Conservation (phyloP, 2,797 vertebrate genomes). For the Neopelma chrysocephalum region DNA sequence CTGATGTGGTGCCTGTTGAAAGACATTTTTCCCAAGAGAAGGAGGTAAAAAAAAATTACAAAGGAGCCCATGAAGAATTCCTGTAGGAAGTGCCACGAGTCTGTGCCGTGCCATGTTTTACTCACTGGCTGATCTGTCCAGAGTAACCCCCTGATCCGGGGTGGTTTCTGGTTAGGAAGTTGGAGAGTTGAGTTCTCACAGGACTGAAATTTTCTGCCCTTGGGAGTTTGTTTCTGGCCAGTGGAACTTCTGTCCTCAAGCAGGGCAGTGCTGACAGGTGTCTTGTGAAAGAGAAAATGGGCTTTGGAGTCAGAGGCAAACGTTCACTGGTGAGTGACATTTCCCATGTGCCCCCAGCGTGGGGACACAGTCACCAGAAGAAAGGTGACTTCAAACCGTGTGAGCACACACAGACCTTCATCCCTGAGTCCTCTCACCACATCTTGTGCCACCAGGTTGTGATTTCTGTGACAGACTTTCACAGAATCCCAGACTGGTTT, state of each 20-base stretch:
- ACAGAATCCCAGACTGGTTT: not conserved
- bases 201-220: not conserved
- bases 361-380: not conserved
- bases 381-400: not conserved
- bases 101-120: fast-evolving
- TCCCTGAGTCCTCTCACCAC: not conserved
- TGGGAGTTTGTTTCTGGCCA: not conserved
- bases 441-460: not conserved
- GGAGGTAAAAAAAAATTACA: fast-evolving
- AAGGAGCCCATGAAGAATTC: not conserved
- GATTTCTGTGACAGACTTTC: not conserved
- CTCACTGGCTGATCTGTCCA: not conserved
- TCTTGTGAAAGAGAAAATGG: not conserved
- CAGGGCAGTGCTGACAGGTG: not conserved
- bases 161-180: not conserved
- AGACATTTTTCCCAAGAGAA: not conserved
- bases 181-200: not conserved
- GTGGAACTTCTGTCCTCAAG: not conserved
- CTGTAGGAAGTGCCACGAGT: not conserved
- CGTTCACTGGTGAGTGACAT: not conserved
- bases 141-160: fast-evolving
- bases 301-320: not conserved
- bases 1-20: not conserved
- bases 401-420: not conserved
- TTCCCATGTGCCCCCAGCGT: fast-evolving